Conservation (phyloP, 2,797 vertebrate species). For the Craterocephalus amniculus region DNA sequence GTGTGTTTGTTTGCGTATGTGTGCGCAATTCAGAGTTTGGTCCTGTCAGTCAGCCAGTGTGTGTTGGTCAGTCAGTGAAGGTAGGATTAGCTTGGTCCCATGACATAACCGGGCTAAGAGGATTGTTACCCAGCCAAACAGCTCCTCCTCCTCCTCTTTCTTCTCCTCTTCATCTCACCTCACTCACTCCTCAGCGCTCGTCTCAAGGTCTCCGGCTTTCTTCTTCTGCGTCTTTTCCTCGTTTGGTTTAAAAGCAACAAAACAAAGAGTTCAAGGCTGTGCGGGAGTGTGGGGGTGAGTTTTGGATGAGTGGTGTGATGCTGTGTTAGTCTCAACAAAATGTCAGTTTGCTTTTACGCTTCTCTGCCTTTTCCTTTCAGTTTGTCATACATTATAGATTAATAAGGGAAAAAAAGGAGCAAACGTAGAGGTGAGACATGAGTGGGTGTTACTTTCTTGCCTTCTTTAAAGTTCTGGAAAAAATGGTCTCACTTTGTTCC, state of each 20-base stretch:
- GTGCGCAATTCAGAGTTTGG: conserved; percentile 27
- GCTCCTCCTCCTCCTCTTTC: conserved; percentile 62
- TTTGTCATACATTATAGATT: conserved; percentile 26
- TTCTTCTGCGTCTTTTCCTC: conserved; percentile 16
- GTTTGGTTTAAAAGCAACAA: conserved; percentile 15
- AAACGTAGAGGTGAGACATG: conserved; percentile 12
- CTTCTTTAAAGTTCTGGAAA: conserved; percentile 3
- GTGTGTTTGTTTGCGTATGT: conserved; percentile 35
- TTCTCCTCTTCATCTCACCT: conserved; percentile 60
- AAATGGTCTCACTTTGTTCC: conserved; percentile 12
- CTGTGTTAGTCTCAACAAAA: conserved; percentile 13
- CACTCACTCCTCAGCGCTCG: conserved; percentile 53
- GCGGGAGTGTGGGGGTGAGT: conserved; percentile 57
- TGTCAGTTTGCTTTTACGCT: background rate
- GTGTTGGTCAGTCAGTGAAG: conserved; percentile 72
- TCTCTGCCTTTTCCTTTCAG: conserved; percentile 9
- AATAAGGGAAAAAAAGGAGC: background rate
- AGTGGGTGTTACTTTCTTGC: conserved; percentile 10
- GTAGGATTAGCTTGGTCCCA: conserved; percentile 79
- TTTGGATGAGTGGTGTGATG: conserved; percentile 13
- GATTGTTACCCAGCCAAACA: conserved; percentile 73
- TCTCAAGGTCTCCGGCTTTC: conserved; percentile 35
- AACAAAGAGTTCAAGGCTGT: conserved; percentile 22
- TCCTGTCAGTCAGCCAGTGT: conserved; percentile 44
- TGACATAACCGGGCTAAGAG: conserved; percentile 84